Evolutionary conservation across 2,888 invertebrate genomes (phyloP), one percentile per base, ranked within the genome.

Genomic region (Ischnura elegans): DNA sequence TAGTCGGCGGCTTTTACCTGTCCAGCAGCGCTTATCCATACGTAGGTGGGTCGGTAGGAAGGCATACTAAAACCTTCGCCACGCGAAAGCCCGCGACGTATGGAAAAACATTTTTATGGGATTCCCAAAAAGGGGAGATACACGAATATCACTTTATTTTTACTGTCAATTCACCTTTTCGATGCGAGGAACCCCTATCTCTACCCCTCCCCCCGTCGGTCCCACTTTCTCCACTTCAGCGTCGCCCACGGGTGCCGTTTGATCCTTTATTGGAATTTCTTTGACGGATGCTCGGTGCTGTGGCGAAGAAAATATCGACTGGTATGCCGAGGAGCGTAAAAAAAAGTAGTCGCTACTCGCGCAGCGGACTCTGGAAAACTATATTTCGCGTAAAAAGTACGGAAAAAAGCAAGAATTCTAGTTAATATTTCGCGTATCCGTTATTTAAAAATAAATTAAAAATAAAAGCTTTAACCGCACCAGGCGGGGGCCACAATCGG

Each of bases 101-200:
- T 36, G 76, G 76, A 76, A 76, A n/a, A 76, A 76, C 76, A 76
- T 76, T 76, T 76, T 76, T 76, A 76, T 76, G 76, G 76, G n/a
- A 76, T 13, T 13, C 76, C 76, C 76, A 36, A 76, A 47, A 76
- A 76, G 76, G 76, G n/a, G 76, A 76, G 36, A 76, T 76, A 36
- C 36, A 76, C 76, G 76, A 76, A 76, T 76, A 76, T 76, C 76
- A n/a, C 76, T 76, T 36, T 76, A 76, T 76, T 76, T 76, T 76
- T 76, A 76, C 76, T 76, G 76, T 76, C 76, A 76, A 76, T 76
- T 76, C 76, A 76, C 76, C 76, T 76, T 76, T 76, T 76, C 76
- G 76, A 76, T 76, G 36, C 76, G 36, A 76, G 36, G 76, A 16
- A 10, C 25, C n/a, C 61, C 36, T 10, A 10, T 10, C 36, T 10